Conservation (phyloP, 2,113 vertebrate genomes). For the Fregata magnificens region DNA sequence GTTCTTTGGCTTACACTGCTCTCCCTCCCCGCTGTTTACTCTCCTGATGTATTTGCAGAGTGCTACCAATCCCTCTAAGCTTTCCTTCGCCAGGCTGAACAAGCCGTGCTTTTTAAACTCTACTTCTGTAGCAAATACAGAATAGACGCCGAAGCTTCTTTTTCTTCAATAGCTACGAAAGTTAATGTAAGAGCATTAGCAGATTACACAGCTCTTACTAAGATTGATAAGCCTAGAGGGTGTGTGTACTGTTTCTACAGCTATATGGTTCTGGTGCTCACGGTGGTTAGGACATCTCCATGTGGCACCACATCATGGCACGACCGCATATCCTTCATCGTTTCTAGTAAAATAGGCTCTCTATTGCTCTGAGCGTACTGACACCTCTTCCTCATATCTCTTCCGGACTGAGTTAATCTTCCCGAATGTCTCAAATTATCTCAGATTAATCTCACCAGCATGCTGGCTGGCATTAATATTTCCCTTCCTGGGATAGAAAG, state of each 20-base stretch:
- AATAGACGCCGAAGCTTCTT: background rate
- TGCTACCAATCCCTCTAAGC: background rate
- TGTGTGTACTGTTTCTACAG: background rate
- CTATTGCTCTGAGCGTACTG: rapidly evolving
- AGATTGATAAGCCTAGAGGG: background rate
- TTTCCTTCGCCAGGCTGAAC: background rate
- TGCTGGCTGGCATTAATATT: background rate
- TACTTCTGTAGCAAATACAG: background rate
- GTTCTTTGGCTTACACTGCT: background rate
- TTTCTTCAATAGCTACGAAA: background rate
- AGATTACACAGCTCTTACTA: background rate
- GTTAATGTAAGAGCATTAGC: background rate
- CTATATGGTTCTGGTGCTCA: background rate
- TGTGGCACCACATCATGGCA: background rate
- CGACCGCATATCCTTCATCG: rapidly evolving
- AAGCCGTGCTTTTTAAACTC: background rate
- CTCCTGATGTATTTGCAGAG: background rate
- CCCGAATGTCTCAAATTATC: background rate
- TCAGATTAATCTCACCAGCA: background rate
- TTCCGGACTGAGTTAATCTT: background rate
- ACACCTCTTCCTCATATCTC: background rate
- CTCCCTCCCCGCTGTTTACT: background rate
- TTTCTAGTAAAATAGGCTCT: background rate
- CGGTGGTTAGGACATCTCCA: background rate
- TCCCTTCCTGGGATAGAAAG: background rate